Evolutionary conservation across 2,113 vertebrate genomes (phyloP), one percentile per base, ranked within the genome.

Genomic region (Verasper variegatus): DNA sequence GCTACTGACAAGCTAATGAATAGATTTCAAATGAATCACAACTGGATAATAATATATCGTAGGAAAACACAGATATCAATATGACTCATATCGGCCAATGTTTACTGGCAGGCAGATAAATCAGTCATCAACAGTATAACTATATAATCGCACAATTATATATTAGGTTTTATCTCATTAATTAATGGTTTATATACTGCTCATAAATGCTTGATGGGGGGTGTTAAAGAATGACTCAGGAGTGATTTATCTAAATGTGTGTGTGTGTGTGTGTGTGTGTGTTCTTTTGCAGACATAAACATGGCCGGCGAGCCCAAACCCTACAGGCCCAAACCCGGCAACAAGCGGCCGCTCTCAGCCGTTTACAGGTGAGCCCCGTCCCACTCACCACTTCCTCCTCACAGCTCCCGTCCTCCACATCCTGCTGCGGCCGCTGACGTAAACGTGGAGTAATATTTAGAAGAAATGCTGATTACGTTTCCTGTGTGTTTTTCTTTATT

Each of bases 301-400:
- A 99, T 99, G 98, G 98, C 98, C 13, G 98, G 98, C 24, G 98
- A 99, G 82, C 97, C 98, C 45, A 99, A 99, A 93, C 98, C 97
- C 1, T 99, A 99, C 93, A 95, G 98, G 93, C 97, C 97, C 40
- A 99, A 99, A 93, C 93, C 95, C 2, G 97, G 96, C 84, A 96
- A 94, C 85, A 99, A 99, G 79, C 84, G 97, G 51, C 98, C 97
- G 15, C 95, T 99, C 52, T 98, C 97, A 76, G 96, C 97, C 18
- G 96, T 99, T 69, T 99, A 99, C 87, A 97, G 92, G 94, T 95
- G 74, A 88, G 81, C 73, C 4, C 24, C 35, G 0, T 21, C 11
- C 51, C 56, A 40, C 78, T 20, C 31, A 7, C 31, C 31, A 31
- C 31, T 7, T 31, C 31, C 31, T 31, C 31, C 31, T 31, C 88